Evolutionary conservation across 2,113 vertebrate genomes (phyloP), one percentile per base, ranked within the genome.

Genomic region (Callorhinus ursinus): DNA sequence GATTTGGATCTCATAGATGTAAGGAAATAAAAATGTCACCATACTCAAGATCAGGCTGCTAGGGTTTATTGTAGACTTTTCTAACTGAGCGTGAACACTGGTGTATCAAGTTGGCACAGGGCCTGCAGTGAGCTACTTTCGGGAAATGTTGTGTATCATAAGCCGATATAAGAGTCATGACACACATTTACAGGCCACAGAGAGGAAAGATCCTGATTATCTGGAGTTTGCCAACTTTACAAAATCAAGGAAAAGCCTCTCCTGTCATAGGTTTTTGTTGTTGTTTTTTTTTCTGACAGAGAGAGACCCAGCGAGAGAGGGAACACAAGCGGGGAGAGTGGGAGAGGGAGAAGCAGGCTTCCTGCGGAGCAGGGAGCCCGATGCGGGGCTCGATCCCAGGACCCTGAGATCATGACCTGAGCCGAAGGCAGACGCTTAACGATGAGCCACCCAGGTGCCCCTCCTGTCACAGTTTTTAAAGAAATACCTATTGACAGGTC

Each of bases 1-100:
- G 83, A 94, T 69, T 79, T 55, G 59, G 57, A 90, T 86, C 67
- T 77, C 31, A 21, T 2, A 77, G 51, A 95, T n/a, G 49, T 69
- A 28, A 57, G 95, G 86, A 72, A 85, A 84, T 90, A 85, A 91
- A 87, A 93, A 74, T 88, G 36, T 93, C 72, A 14, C 88, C 53
- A 14, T 81, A 86, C 93, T 96, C 71, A 74, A 88, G 77, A 59
- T 67, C 85, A 93, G n/a, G 24, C 7, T 9, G 5, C 3, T 36
- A 26, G 7, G 36, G 55, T 67, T 71, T 72, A 39, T 21, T 59
- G 33, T 39, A 55, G 79, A 42, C 36, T 65, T 76, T 57, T 39
- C 80, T 79, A 77, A 55, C 57, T 24, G 31, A 22, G 15, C 51
- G n/a, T 9, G 18, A 67, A 77, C 28, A 15, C 5, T 61, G 24